Evolutionary conservation across 2,888 invertebrate species (phyloP).

Genomic region (Ptychoptera albimana): DNA sequence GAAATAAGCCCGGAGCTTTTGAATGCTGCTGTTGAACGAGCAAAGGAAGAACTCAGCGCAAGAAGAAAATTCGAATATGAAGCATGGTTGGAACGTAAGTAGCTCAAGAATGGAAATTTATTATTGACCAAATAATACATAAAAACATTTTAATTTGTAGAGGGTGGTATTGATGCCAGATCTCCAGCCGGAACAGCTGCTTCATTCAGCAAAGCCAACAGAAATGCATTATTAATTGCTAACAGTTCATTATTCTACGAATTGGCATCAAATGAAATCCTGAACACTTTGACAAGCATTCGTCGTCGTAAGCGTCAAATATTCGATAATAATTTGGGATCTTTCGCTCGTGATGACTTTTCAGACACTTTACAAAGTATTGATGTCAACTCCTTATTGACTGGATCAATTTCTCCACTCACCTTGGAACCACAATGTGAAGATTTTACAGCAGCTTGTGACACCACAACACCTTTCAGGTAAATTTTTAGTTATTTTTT

Average conservation of each 20-base stretch:
- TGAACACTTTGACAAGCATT: slow-evolving; percentile 40
- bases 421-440: slow-evolving; percentile 55
- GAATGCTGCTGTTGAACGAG: slow-evolving; percentile 58
- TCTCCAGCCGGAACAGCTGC: slow-evolving; percentile 77
- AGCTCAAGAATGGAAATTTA: not conserved
- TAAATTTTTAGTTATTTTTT: not conserved
- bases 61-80: slow-evolving; percentile 67
- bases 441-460: slow-evolving; percentile 51
- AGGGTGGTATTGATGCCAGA: slow-evolving; percentile 68
- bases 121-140: not conserved
- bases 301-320: slow-evolving; percentile 55
- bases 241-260: slow-evolving; percentile 78
- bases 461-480: slow-evolving; percentile 47
- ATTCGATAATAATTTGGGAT: slow-evolving; percentile 44
- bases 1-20: slow-evolving; percentile 55
- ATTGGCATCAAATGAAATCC: slow-evolving; percentile 71
- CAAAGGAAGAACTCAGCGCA: slow-evolving; percentile 57
- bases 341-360: slow-evolving; percentile 43
- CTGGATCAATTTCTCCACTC: slow-evolving; percentile 36
- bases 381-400: slow-evolving; percentile 54
- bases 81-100: slow-evolving; percentile 58
- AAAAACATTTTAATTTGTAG: slow-evolving; percentile 27
- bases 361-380: slow-evolving; percentile 64
- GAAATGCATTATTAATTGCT: slow-evolving; percentile 63
- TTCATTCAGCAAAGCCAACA: slow-evolving; percentile 79